Percentiles rank a stretch among this genome's conserved stretches.
phyloP scores from a whole-genome alignment of 2,797 vertebrate genomes.

The Triplophysa yarkandensis region DNA sequence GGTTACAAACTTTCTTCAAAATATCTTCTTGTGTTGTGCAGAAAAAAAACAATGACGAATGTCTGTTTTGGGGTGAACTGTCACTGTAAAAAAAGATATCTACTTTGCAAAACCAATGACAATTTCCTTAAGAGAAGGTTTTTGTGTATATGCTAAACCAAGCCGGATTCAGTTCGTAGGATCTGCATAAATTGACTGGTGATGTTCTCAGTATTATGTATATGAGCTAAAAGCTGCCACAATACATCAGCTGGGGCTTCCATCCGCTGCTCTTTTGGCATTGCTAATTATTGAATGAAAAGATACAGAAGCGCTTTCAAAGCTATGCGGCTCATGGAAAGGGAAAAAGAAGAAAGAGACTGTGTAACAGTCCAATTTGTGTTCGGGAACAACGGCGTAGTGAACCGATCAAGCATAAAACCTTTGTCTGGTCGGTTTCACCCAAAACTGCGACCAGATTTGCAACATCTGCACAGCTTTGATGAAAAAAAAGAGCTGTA shows the following conservation, averaged over 20 bases:
- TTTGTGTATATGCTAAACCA: conserved; percentile 69
- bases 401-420: conserved; percentile 75
- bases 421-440: conserved; percentile 70
- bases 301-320: conserved; percentile 72
- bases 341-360: conserved; percentile 40
- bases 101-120: conserved; percentile 62
- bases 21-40: too few species aligned
- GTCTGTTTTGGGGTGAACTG: too few species aligned
- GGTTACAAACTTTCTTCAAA: too few species aligned
- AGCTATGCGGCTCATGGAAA: conserved; percentile 41
- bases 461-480: conserved; percentile 71
- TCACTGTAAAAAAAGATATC: conserved; percentile 62
- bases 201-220: conserved; percentile 79
- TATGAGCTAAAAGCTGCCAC: conserved; percentile 82
- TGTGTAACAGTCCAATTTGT: conserved; percentile 42
- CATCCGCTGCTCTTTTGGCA: conserved; percentile 72
- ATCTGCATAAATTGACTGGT: conserved; percentile 82
- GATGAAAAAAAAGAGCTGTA: conserved; percentile 62
- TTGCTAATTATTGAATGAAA: conserved; percentile 82
- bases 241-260: conserved; percentile 76
- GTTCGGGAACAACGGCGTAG: conserved; percentile 68
- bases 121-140: conserved; percentile 67
- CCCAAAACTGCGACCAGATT: conserved; percentile 72
- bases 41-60: too few species aligned
- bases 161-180: conserved; percentile 76